Evolutionary conservation across 2,797 vertebrate genomes (phyloP).

Genomic region (Mormyrops boulengeri): DNA sequence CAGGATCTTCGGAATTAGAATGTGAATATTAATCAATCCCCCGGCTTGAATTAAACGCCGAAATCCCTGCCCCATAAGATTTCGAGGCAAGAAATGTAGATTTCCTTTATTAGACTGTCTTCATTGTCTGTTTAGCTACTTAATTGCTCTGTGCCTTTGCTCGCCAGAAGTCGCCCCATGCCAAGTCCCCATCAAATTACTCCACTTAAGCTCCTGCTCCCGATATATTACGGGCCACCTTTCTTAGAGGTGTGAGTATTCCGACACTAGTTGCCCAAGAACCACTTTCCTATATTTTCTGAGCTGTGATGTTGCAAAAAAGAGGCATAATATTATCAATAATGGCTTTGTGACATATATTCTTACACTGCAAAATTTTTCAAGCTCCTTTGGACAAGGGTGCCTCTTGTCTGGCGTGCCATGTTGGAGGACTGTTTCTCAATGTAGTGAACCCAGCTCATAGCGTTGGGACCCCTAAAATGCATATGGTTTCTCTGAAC

Average conservation of each 20-base stretch:
- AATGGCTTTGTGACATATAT: neutral
- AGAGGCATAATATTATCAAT: neutral
- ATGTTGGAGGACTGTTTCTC: too few species aligned
- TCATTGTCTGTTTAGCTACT: constrained; percentile 67
- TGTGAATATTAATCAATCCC: constrained; percentile 80
- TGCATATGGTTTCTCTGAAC: neutral
- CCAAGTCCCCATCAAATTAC: constrained; percentile 58
- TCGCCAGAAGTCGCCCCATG: constrained; percentile 65
- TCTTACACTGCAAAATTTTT: neutral
- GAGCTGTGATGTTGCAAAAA: neutral
- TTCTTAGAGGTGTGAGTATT: neutral
- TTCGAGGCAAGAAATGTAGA: constrained; percentile 70
- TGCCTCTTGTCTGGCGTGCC: neutral
- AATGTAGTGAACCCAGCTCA: neutral
- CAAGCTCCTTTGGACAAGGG: too few species aligned
- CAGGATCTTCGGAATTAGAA: constrained; percentile 71
- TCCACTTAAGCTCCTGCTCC: neutral
- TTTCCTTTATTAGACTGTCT: constrained; percentile 75
- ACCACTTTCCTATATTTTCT: neutral
- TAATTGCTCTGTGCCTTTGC: constrained; percentile 76
- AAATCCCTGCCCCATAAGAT: constrained; percentile 70
- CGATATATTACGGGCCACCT: neutral
- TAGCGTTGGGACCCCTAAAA: neutral
- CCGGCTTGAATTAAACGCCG: constrained; percentile 74
- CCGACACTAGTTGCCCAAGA: neutral